phyloP scores from a whole-genome alignment of 2,797 vertebrate genomes.

The Lacerta bilineata region DNA sequence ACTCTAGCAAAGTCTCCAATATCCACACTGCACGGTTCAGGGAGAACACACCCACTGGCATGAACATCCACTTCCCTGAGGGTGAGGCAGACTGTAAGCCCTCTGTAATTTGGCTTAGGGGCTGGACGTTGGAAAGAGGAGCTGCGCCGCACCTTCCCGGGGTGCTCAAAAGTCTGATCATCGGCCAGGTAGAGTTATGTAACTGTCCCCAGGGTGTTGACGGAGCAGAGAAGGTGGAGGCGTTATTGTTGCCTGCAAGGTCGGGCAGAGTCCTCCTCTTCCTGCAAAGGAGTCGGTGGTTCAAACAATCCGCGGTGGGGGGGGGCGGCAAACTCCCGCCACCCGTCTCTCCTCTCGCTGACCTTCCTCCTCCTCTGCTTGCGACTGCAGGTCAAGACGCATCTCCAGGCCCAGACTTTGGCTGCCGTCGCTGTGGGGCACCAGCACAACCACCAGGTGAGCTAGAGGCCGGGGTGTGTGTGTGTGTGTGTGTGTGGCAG shows the following conservation, averaged over 20 bases:
- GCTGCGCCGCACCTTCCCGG: not conserved
- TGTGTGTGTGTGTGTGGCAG: no score
- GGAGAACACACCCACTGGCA: not conserved
- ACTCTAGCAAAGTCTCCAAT: no score
- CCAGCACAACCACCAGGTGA: conserved; percentile 95
- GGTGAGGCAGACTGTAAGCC: not conserved
- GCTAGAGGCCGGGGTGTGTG: conserved; percentile 1
- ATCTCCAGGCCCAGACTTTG: conserved; percentile 91
- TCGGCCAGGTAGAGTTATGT: not conserved
- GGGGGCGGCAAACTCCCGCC: not conserved
- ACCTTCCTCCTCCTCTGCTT: not conserved
- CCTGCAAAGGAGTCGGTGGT: not conserved
- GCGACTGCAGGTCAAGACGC: conserved; percentile 89
- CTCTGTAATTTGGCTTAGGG: no score
- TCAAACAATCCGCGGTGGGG: no score
- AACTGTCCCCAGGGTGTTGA: no score
- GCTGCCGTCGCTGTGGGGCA: conserved; percentile 89
- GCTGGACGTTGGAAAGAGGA: not conserved
- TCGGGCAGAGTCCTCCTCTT: not conserved
- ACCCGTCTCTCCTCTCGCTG: accelerated
- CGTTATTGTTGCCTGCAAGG: not conserved
- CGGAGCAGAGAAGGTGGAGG: no score
- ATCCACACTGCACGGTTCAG: no score
- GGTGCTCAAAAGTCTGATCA: not conserved
- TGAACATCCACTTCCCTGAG: not conserved